Evolutionary conservation across 2,797 vertebrate species (phyloP), one percentile per base, ranked within the genome.

Genomic region (Carapus acus): DNA sequence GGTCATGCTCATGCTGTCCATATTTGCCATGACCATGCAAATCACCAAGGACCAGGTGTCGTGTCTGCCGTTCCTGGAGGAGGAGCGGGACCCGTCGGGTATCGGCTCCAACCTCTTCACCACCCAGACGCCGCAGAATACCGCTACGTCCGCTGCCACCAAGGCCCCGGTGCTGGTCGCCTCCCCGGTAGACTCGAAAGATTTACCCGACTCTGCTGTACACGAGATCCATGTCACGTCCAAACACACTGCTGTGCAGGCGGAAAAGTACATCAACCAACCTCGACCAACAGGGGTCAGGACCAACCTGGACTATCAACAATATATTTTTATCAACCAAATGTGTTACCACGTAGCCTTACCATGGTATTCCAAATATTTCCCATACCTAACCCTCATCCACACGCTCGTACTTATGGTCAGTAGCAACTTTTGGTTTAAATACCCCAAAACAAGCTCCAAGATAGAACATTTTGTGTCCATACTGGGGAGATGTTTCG

Each of bases 361-460:
- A 75, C 96, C 96, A 2, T 99, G 96, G 96, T 98, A 96, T 78
- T 96, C 94, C 17, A 99, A 99, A 79, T 97, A 97, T 85, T 97
- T 98, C 65, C 96, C 96, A 7, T 98, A 97, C 81, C 93, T 99
- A 65, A 94, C 92, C 58, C 93, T 99, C 38, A 97, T 98, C 64
- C 94, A 99, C 76, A 98, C 94, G 31, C 84, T 98, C 13, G 86
- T 98, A 78, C 89, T 99, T 57, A 98, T 99, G 93, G 94, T 98
- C 74, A 98, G 96, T 79, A 98, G 96, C 83, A 99, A 99, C 65
- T 99, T 99, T 74, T 99, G 96, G 96, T 98, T 99, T 79, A 99
- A 98, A 69, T 99, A 98, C 77, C 96, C 96, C 52, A 97, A 97
- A 83, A 98, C 95, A 0, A 97, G 96, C 80, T 99, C 96, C 49